Percentiles rank a stretch among this genome's conserved stretches.
Evolutionary conservation across 2,113 vertebrate genomes (phyloP).

Genomic region (Misgurnus mizolepis): DNA sequence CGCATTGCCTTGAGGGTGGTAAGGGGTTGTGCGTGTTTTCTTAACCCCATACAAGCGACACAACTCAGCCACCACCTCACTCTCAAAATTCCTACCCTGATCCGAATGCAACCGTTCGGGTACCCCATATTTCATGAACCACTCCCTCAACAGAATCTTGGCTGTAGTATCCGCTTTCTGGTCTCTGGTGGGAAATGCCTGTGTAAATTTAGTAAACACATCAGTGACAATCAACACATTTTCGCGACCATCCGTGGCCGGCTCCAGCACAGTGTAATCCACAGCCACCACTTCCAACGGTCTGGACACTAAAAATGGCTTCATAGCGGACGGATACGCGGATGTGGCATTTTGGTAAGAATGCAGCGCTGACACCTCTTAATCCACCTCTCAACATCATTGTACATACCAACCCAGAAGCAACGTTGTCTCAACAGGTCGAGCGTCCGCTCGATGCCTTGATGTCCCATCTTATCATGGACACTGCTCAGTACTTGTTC

Average conservation of each 20-base stretch:
- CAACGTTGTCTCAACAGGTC: not conserved
- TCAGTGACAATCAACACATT: no score
- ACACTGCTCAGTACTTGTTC: not conserved
- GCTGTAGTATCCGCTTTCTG: no score
- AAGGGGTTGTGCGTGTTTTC: not conserved
- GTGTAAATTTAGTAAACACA: no score
- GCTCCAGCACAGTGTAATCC: no score
- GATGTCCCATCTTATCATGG: not conserved
- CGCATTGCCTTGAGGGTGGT: not conserved
- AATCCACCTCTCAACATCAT: constrained; percentile 1
- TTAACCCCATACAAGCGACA: constrained; percentile 13
- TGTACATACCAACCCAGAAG: not conserved
- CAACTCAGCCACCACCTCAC: not conserved
- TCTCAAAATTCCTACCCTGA: not conserved
- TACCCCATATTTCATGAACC: no score
- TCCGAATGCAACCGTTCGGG: no score
- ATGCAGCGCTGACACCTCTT: not conserved
- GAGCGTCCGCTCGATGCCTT: not conserved
- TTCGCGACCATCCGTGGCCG: no score
- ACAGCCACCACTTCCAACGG: no score
- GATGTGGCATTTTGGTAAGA: not conserved
- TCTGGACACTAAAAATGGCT: no score
- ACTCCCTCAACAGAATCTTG: not conserved
- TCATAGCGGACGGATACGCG: no score
- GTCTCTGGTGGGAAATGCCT: no score